A percentile compares a stretch with the other conserved stretches of the same genome.
Evolutionary conservation across 2,113 vertebrate genomes (phyloP).

Genomic region (Seriola aureovittata): DNA sequence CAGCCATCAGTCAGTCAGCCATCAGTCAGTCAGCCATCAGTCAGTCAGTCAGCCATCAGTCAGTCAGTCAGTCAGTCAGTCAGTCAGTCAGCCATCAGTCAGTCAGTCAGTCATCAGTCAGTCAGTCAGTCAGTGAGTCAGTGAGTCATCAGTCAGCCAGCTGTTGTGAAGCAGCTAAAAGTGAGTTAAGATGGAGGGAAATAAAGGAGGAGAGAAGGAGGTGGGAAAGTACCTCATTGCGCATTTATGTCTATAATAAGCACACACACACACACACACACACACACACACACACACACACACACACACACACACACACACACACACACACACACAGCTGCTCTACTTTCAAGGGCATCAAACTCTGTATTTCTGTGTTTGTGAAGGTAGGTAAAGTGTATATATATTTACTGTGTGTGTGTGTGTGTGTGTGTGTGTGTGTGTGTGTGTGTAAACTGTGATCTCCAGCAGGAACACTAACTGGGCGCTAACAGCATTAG

Average conservation of each 20-base stretch:
- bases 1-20: too few relatives aligned
- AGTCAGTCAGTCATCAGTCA: too few relatives aligned
- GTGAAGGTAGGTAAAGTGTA: constrained; percentile 6
- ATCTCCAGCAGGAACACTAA: constrained; percentile 90
- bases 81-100: too few relatives aligned
- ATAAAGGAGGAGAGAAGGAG: neutral
- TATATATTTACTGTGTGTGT: constrained; percentile 19
- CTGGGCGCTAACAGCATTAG: constrained; percentile 91
- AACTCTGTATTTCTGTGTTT: neutral
- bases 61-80: too few relatives aligned
- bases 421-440: constrained; percentile 33
- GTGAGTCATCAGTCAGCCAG: too few relatives aligned
- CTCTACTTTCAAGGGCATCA: constrained; percentile 14
- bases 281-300: neutral
- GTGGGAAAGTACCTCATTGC: constrained; percentile 1
- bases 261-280: too few relatives aligned
- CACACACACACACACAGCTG: constrained; percentile 7
- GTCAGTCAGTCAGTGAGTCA: too few relatives aligned
- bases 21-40: too few relatives aligned
- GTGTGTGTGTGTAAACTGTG: constrained; percentile 66
- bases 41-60: too few relatives aligned
- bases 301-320: constrained; percentile 24
- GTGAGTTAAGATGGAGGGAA: too few relatives aligned
- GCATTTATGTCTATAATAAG: constrained; percentile 16
- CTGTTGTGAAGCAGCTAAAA: too few relatives aligned